Conservation (phyloP, 2,888 invertebrate genomes). For the Ectemnius continuus region DNA sequence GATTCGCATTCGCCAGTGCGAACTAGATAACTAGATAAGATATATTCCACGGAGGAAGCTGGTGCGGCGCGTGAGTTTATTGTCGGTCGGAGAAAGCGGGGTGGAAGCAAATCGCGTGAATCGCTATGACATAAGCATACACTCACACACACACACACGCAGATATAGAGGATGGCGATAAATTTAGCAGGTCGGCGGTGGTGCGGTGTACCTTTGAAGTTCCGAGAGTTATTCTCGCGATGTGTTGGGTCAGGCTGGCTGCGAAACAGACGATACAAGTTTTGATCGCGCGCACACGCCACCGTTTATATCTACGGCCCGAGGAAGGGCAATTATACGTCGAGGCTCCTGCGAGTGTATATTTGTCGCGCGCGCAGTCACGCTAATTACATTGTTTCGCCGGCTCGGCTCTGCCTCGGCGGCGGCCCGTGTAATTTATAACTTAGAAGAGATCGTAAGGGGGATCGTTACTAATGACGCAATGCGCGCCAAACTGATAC, state of each 20-base stretch:
- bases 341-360: conserved; percentile 28
- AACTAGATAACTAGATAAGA: not conserved
- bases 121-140: not conserved
- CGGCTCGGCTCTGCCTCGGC: conserved; percentile 16
- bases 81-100: not conserved
- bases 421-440: conserved; percentile 57
- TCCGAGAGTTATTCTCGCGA: conserved; percentile 38
- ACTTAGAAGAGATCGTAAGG: conserved; percentile 59
- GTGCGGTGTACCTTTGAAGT: conserved; percentile 28
- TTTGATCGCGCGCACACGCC: conserved; percentile 41
- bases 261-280: conserved; percentile 46
- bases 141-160: not conserved
- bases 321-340: conserved; percentile 50
- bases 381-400: conserved; percentile 61
- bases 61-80: not conserved
- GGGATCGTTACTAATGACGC: conserved; percentile 63
- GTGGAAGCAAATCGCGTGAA: conserved; percentile 11
- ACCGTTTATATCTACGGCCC: too few relatives aligned
- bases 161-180: not conserved
- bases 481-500: conserved; percentile 52
- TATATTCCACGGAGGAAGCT: not conserved
- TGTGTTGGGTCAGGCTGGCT: conserved; percentile 11
- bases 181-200: conserved; percentile 24
- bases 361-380: conserved; percentile 38
- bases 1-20: not conserved